Evolutionary conservation across 23 tunicate species (phyloP), one percentile per base, ranked within the genome.

Genomic region (Diplosoma virens): DNA sequence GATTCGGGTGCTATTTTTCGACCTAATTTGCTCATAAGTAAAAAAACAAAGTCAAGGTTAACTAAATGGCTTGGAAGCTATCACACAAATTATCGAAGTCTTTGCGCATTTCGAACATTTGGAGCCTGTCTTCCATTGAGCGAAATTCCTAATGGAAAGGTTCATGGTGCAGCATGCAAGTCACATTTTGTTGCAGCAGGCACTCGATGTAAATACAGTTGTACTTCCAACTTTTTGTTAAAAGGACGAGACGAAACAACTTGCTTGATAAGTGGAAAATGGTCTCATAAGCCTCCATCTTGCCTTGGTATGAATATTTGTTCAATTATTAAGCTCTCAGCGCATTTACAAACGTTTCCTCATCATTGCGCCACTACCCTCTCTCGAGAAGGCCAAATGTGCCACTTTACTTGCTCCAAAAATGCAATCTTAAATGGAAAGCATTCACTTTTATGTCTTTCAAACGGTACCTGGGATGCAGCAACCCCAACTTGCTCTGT

Each of bases 1-100:
- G 61, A 55, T 9, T 4, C 61, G 23, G 61, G 61, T 9, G 61
- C 61, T 55, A 24, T 55, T 55, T 55, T 55, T 55, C 61, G 23
- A 11, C 4, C 22, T 18, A 55, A 18, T 55, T 55, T 55, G 23
- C 4, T 4, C 22, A 25, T n/a, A 9, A 55, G 25, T 25, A 55
- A 11, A 4, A 18, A 9, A 11, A 55, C 61, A 9, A 55, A 55
- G n/a, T 55, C 61, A 9, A 55, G 5, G 22, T 24, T 4, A 18
- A 4, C 22, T 4, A 11, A 55, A 9, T 55, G 61, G 61, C 23
- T 55, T 11, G 61, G 61, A 9, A 11, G 22, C 5, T 55, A 17
- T 9, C 4, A 55, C 22, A 25, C 5, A 4, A 11, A 18, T 5
- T 5, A 55, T 4, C n/a, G 5, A 5, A 55, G 22, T 55, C 25